Percentiles rank a stretch among this genome's conserved stretches.
Conservation (phyloP, 1,140 invertebrate genomes). For the Andrena cerasifolii region DNA sequence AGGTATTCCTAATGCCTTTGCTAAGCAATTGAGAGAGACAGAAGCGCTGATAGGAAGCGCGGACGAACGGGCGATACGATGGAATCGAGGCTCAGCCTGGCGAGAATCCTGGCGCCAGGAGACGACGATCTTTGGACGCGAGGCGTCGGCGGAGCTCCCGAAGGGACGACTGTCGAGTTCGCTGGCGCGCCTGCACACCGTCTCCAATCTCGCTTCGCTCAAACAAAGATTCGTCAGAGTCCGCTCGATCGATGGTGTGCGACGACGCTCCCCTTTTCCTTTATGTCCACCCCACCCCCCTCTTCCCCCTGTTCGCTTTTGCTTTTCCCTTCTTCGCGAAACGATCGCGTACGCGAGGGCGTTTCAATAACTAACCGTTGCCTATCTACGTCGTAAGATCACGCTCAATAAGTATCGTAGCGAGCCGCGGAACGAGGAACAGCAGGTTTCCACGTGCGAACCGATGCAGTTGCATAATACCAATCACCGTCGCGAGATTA, state of each 20-base stretch:
- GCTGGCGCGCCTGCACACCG: slow-evolving; percentile 49
- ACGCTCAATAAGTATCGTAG: slow-evolving; percentile 80
- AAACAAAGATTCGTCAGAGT: slow-evolving; percentile 61
- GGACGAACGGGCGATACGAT: neutral
- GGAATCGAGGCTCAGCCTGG: slow-evolving; percentile 32
- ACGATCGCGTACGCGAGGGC: slow-evolving; percentile 3
- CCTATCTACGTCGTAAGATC: slow-evolving; percentile 79
- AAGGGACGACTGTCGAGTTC: neutral
- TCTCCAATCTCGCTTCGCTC: slow-evolving; percentile 74
- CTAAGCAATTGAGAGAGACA: neutral
- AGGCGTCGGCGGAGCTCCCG: neutral
- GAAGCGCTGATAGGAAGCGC: neutral
- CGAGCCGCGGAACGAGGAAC: slow-evolving; percentile 55
- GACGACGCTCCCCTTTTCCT: slow-evolving; percentile 23
- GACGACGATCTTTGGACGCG: neutral
- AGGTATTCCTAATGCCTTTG: neutral
- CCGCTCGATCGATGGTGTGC: slow-evolving; percentile 62
- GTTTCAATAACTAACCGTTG: slow-evolving; percentile 73
- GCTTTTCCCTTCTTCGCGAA: neutral
- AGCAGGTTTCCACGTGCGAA: too few species aligned
- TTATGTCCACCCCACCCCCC: neutral
- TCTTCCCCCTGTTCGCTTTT: neutral
- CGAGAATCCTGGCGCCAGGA: neutral
- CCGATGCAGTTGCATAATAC: too few species aligned
- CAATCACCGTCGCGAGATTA: neutral